Percentiles rank a stretch among this genome's conserved stretches.
Evolutionary conservation across 2,888 invertebrate species (phyloP).

Genomic region (Oxycera nigricornis): DNA sequence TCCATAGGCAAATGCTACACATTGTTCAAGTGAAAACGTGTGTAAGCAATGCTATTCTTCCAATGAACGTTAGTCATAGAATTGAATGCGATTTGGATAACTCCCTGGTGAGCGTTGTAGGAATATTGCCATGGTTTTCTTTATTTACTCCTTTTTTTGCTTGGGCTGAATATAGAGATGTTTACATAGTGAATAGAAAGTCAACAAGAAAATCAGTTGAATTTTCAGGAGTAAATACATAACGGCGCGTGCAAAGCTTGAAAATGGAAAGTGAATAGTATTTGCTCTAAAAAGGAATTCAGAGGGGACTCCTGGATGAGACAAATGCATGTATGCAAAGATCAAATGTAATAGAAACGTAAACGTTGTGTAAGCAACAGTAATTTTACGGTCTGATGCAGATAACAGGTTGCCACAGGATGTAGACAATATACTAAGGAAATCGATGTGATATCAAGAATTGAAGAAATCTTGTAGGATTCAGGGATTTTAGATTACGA

Average conservation of each 20-base stretch:
- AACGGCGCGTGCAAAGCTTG: not conserved
- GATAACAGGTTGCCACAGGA: not conserved
- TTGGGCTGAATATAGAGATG: not conserved
- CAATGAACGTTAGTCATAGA: slow-evolving; percentile 5
- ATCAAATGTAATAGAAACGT: not conserved
- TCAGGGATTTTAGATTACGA: too few species aligned
- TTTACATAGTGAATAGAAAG: slow-evolving; percentile 11
- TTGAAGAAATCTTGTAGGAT: too few species aligned
- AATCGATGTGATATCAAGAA: too few species aligned
- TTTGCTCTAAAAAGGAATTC: not conserved
- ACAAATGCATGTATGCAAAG: not conserved
- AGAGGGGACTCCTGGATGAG: not conserved
- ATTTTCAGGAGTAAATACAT: not conserved
- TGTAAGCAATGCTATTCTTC: too few species aligned
- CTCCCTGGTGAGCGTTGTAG: slow-evolving; percentile 25
- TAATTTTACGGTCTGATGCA: slow-evolving; percentile 10
- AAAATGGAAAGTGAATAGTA: not conserved
- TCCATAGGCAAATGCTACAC: too few species aligned
- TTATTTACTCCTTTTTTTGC: slow-evolving; percentile 22
- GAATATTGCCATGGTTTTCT: slow-evolving; percentile 37
- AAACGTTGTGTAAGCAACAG: slow-evolving; percentile 17
- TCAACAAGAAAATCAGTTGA: not conserved
- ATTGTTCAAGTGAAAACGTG: too few species aligned
- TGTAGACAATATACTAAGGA: slow-evolving; percentile 19
- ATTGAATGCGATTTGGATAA: slow-evolving; percentile 37